Percentiles rank a stretch among this genome's conserved stretches.
phyloP scores from a whole-genome alignment of 2,797 vertebrate species.

The Halcyon leucocephala region DNA sequence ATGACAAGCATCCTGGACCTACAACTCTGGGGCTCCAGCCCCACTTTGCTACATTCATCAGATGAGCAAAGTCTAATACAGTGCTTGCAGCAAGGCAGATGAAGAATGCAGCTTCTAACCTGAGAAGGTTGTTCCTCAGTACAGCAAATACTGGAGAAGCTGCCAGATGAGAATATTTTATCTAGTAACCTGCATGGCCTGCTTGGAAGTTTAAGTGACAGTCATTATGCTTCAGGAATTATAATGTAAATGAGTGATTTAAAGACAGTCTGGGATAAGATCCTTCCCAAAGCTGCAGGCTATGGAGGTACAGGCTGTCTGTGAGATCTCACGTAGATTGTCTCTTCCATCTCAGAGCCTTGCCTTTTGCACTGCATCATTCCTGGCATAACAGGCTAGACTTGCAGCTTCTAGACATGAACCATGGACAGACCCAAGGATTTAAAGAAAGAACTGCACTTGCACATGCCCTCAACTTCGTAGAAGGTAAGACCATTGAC shows the following conservation, averaged over 20 bases:
- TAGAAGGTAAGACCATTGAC: neutral
- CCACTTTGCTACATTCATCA: neutral
- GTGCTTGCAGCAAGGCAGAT: neutral
- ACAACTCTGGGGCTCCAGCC: neutral
- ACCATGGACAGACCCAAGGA: neutral
- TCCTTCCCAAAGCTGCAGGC: neutral
- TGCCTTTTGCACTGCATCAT: neutral
- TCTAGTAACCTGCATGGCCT: neutral
- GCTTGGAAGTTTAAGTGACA: neutral
- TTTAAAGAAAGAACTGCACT: neutral
- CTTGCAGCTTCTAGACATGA: neutral
- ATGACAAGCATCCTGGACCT: neutral
- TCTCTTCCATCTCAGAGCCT: neutral
- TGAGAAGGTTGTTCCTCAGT: neutral
- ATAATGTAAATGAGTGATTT: neutral
- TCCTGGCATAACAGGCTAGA: neutral
- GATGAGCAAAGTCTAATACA: neutral
- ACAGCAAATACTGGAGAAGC: neutral
- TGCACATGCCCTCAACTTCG: neutral
- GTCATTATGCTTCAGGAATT: neutral
- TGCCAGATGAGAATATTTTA: neutral
- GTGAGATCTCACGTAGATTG: neutral
- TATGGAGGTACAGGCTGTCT: neutral
- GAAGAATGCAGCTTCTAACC: neutral
- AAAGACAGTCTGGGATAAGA: neutral